Base-by-base conservation (phyloP, 2,797 vertebrate genomes). In the Chelidonichthys spinosus region DNA sequence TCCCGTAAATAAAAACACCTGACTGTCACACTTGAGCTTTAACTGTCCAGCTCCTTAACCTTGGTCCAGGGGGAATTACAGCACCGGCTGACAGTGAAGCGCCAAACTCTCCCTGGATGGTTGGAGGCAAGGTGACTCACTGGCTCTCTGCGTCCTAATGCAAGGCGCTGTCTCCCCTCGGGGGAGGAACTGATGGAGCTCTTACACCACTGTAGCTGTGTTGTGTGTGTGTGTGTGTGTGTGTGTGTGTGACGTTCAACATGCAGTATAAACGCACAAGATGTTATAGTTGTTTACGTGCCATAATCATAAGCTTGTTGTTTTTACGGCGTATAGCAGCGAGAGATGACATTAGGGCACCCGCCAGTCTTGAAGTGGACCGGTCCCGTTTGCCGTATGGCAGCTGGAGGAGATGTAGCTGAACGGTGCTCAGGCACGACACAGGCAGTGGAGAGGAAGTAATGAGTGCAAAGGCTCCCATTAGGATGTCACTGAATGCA, bases 111-210 rank as follows among this genome's bases (percentile, higher is more conserved):
- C 79, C 85, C 37, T 89, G 87, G 82, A 71, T 81, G 67, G 87
- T 88, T 79, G 64, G 58, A 74, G 90, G 88, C 87, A 89, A 92
- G 91, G 91, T 92, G 90, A 93, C 89, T 91, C 89, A 87, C 73
- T 83, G 82, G 76, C 79, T 83, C 79, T 77, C 81, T 77, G 74
- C 18, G 46, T 87, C 84, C 84, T 86, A 90, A 92, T 90, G 85
- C 85, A 74, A 85, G 78, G 67, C 83, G 65, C 74, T 68, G 82
- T 81, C 69, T 66, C 32, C 76, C 91, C 84, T 85, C 59, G n/a
- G 18, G 87, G 91, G 87, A 82, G 61, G 58, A 82, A 58, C 73
- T 83, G 87, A 89, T 87, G 87, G 89, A 90, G 88, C 86, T 86
- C 82, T 90, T 85, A 80, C 79, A 87, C 74, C 37, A 74, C 61